Base-by-base conservation (phyloP, 2,888 invertebrate genomes). In the Willowsia nigromaculata region DNA sequence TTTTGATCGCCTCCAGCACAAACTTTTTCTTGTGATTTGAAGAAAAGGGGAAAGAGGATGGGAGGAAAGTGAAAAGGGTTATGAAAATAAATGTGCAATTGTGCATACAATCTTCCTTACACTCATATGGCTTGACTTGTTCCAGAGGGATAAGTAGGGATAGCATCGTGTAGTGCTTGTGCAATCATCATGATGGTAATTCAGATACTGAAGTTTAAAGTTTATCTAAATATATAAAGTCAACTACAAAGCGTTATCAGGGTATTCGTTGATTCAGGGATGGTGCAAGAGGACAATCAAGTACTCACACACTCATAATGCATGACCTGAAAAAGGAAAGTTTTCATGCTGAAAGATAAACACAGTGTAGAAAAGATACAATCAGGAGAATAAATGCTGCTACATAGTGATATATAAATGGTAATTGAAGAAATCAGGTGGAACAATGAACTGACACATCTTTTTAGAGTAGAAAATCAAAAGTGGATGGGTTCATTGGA, bases 381-480 rank as follows among this genome's bases (percentile, higher is more conserved):
- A 62, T 62, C 62, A 62, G 33, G 33, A 30, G 33, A 15, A n/a
- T 9, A 33, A 27, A 37, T 37, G 9, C 37, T 37, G 37, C 4
- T n/a, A 37, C 5, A 9, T 37, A 13, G 9, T 27, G 62, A 30
- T 27, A 13, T 37, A 33, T 30, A 15, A 11, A 30, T 13, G 71
- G 18, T n/a, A 47, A 43, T 53, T 18, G 18, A 13, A 53, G 62
- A 76, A 62, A 30, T 76, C 74, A 62, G 62, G 76, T 85, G 85
- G 76, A 85, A 85, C 76, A 62, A 85, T 76, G 62, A 85, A 76
- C 85, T 59, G 76, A 13, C 76, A 85, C 76, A 13, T 27, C 13
- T 65, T 65, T 33, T 68, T 37, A n/a, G n/a, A n/a, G n/a, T n/a
- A n/a, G n/a, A n/a, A n/a, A n/a, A n/a, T n/a, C n/a, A n/a, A n/a